These are phyloP conservation scores for Agelas oroides DNA, from an alignment of 37 sponge, comb jelly and placozoan species.

Conservation along the genomic window DNA sequence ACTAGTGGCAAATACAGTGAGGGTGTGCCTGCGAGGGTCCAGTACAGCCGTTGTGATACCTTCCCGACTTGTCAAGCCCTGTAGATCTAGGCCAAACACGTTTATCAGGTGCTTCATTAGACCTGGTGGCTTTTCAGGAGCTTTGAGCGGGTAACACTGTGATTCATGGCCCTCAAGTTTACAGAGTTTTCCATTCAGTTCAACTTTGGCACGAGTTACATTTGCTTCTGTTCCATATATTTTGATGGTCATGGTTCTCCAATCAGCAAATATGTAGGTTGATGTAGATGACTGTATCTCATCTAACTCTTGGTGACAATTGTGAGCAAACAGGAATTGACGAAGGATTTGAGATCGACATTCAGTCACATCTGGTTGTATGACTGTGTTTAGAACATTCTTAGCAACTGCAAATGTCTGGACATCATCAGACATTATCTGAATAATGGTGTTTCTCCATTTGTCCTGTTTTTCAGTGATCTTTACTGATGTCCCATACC, in stretches of 20 bases:
- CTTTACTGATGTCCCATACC: neutral
- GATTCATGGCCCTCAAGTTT: neutral
- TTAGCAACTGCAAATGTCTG: too few species aligned
- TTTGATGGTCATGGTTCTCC: constrained; percentile 13
- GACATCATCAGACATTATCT: constrained; percentile 46
- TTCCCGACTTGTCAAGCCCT: neutral
- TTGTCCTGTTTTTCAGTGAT: neutral
- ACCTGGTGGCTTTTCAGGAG: constrained; percentile 47
- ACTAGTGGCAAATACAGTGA: constrained; percentile 45
- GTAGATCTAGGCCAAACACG: constrained; percentile 50
- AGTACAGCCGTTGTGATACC: constrained; percentile 39
- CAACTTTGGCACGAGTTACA: constrained; percentile 14
- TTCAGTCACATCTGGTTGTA: constrained; percentile 30
- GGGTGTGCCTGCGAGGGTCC: constrained; percentile 35
- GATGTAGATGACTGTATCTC: constrained; percentile 15
- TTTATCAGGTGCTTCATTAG: constrained; percentile 63
- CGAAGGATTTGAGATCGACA: constrained; percentile 11
- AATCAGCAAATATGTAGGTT: constrained; percentile 16
- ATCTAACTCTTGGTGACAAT: constrained; percentile 12
- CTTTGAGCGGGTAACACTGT: constrained; percentile 33
- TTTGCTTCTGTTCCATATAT: constrained; percentile 61
- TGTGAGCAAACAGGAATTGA: constrained; percentile 22
- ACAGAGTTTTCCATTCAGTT: neutral
- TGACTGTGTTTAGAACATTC: neutral
- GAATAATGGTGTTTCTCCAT: neutral